phyloP scores from a whole-genome alignment of 1,140 invertebrate genomes.

The Ridgeia piscesae region DNA sequence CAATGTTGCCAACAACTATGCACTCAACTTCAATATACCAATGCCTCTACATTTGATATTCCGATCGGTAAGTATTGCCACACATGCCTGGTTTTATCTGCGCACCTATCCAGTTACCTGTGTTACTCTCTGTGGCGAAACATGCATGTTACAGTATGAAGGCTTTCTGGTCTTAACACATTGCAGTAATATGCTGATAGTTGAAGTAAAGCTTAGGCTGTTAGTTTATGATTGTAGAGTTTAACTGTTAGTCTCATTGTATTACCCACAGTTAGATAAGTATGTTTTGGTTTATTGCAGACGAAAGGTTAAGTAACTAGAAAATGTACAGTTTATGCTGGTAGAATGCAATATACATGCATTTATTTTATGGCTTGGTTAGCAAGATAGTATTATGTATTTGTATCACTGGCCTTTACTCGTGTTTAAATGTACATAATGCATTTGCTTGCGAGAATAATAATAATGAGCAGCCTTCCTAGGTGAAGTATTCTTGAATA shows the following conservation, averaged over 20 bases:
- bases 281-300: too few relatives aligned
- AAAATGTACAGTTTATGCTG: too few relatives aligned
- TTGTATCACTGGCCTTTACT: not conserved
- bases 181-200: not conserved
- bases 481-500: not conserved
- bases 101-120: conserved; percentile 38
- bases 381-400: too few relatives aligned
- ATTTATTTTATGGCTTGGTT: too few relatives aligned
- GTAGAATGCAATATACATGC: too few relatives aligned
- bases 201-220: too few relatives aligned
- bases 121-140: conserved; percentile 26
- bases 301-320: too few relatives aligned
- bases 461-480: not conserved
- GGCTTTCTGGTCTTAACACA: not conserved
- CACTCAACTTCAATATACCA: conserved; percentile 94
- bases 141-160: not conserved
- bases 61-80: conserved; percentile 74
- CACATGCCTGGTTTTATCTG: conserved; percentile 24
- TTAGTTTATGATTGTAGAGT: too few relatives aligned
- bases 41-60: conserved; percentile 99
- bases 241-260: too few relatives aligned
- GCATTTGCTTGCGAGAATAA: not conserved
- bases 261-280: too few relatives aligned
- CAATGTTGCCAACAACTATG: conserved; percentile 94
- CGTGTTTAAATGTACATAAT: not conserved